Percentiles rank a stretch among this genome's conserved stretches.
Conservation (phyloP, 2,888 invertebrate genomes). For the Chouioia cunea region DNA sequence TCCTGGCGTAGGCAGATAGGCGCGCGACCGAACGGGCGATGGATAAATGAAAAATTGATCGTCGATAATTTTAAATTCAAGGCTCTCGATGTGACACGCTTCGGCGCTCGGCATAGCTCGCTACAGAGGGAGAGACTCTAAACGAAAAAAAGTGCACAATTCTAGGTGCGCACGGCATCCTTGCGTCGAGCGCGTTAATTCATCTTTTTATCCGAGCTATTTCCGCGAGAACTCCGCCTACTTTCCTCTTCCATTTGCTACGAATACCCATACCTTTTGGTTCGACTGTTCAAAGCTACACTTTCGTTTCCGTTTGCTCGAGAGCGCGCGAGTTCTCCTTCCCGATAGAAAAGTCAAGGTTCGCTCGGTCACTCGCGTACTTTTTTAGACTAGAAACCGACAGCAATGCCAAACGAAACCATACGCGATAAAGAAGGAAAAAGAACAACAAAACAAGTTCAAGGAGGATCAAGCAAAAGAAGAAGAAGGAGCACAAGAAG, state of each 20-base stretch:
- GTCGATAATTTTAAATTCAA: constrained; percentile 42
- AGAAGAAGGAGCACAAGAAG: too few species aligned
- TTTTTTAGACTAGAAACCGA: too few species aligned
- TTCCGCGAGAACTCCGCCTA: neutral
- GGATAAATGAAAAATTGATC: constrained; percentile 37
- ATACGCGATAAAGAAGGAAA: too few species aligned
- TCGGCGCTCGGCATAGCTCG: constrained; percentile 24
- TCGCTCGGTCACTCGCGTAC: too few species aligned
- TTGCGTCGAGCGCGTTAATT: neutral
- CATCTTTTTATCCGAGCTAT: neutral
- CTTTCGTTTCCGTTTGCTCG: too few species aligned
- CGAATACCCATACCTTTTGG: neutral
- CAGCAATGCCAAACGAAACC: too few species aligned
- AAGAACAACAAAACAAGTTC: too few species aligned
- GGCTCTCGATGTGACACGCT: constrained; percentile 1
- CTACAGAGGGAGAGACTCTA: constrained; percentile 1
- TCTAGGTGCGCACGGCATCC: neutral
- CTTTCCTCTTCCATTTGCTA: neutral
- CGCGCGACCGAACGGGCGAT: constrained; percentile 46
- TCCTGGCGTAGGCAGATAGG: constrained; percentile 32
- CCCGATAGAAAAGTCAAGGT: too few species aligned
- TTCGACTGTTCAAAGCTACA: too few species aligned
- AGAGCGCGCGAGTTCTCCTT: too few species aligned
- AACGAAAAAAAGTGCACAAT: neutral
- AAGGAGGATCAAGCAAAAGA: too few species aligned